These are phyloP conservation scores for Pissodes strobi DNA, from an alignment of 1,140 invertebrate genomes.

Conservation along the genomic window DNA sequence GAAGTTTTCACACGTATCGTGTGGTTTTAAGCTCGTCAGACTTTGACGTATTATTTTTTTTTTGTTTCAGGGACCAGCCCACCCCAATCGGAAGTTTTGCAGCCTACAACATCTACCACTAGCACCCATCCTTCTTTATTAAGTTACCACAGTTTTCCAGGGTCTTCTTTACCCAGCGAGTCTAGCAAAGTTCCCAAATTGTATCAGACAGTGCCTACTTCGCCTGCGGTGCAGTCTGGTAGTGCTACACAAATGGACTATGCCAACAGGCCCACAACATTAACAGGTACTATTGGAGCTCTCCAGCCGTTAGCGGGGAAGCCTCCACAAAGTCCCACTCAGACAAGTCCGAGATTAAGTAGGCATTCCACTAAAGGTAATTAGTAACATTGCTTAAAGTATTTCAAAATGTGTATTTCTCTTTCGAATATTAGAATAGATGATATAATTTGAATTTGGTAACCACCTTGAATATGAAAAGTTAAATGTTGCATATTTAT, in stretches of 20 bases:
- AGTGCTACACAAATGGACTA: constrained; percentile 25
- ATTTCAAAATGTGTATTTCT: background rate
- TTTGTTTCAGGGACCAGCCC: constrained; percentile 60
- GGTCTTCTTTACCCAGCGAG: constrained; percentile 45
- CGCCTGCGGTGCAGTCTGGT: constrained; percentile 40
- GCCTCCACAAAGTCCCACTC: constrained; percentile 55
- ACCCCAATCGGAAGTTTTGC: constrained; percentile 51
- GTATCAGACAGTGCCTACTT: constrained; percentile 49
- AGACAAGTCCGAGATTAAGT: constrained; percentile 50
- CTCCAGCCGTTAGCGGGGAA: constrained; percentile 45
- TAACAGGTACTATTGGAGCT: constrained; percentile 37
- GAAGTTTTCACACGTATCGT: too few species aligned
- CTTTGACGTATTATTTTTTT: too few species aligned
- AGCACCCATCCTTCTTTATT: constrained; percentile 48
- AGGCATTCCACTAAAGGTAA: constrained; percentile 41
- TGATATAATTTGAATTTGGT: too few species aligned
- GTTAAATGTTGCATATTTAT: too few species aligned
- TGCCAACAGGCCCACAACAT: constrained; percentile 36
- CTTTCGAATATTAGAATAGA: too few species aligned
- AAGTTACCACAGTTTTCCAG: constrained; percentile 53
- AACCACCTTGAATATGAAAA: too few species aligned
- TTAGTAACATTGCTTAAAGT: background rate
- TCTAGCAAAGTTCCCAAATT: constrained; percentile 38
- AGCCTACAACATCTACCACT: constrained; percentile 4
- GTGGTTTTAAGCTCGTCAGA: too few species aligned